phyloP scores from a whole-genome alignment of 92 coral and sea anemone genomes.

The Ricordea florida region DNA sequence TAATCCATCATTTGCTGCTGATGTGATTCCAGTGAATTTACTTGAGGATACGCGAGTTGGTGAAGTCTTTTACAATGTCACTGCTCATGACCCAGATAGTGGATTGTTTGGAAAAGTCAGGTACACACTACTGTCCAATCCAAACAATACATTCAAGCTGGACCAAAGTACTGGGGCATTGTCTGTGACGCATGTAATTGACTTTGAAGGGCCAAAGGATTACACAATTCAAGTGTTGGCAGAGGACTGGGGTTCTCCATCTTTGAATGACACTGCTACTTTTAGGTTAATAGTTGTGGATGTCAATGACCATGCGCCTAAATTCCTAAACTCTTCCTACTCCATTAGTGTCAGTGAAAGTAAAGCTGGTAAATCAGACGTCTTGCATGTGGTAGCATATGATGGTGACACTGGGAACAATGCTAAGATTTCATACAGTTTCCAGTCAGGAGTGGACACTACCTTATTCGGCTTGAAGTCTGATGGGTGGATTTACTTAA shows the following conservation, averaged over 20 bases:
- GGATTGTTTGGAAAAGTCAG: conserved; percentile 75
- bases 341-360: conserved; percentile 62
- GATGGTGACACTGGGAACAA: conserved; percentile 87
- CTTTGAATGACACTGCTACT: conserved; percentile 49
- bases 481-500: conserved; percentile 76
- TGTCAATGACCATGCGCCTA: conserved; percentile 92
- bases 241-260: conserved; percentile 83
- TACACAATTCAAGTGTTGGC: conserved; percentile 70
- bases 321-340: conserved; percentile 68
- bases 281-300: conserved; percentile 79
- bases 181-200: conserved; percentile 61
- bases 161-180: conserved; percentile 68
- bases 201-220: conserved; percentile 61
- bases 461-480: conserved; percentile 67
- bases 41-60: conserved; percentile 80
- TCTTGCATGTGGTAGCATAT: conserved; percentile 76
- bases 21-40: conserved; percentile 52
- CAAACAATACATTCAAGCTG: conserved; percentile 67
- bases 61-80: conserved; percentile 61
- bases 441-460: conserved; percentile 56
- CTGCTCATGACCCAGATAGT: conserved; percentile 81
- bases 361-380: conserved; percentile 28
- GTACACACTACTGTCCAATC: conserved; percentile 74
- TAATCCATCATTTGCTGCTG: conserved; percentile 71
- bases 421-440: conserved; percentile 75